phyloP scores from a whole-genome alignment of 2,888 invertebrate species.

The Ochropleura plecta region DNA sequence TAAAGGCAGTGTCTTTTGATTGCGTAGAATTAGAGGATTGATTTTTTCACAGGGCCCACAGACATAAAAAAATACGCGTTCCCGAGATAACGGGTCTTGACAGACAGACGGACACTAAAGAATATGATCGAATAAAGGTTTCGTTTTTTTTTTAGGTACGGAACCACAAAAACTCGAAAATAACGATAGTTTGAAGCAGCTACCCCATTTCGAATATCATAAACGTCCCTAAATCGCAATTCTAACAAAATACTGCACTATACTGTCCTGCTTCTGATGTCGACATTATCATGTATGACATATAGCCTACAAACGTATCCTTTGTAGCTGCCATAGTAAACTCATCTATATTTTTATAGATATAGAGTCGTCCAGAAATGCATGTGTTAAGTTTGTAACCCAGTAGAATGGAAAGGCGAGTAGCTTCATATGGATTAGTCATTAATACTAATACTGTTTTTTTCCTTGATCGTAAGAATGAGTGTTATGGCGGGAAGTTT shows the following conservation, averaged over 20 bases:
- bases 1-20: too few relatives aligned
- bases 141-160: too few relatives aligned
- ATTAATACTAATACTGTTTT: conserved; percentile 52
- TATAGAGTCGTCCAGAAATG: background rate
- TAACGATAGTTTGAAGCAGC: conserved; percentile 29
- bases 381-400: conserved; percentile 7
- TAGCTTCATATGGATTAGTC: conserved; percentile 40
- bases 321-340: background rate
- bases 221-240: conserved; percentile 39
- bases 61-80: too few relatives aligned
- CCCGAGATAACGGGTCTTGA: too few relatives aligned
- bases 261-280: conserved; percentile 59
- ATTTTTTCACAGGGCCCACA: too few relatives aligned
- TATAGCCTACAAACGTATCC: conserved; percentile 39
- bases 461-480: conserved; percentile 57
- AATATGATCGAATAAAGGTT: too few relatives aligned
- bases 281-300: conserved; percentile 59
- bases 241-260: conserved; percentile 65
- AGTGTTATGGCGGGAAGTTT: conserved; percentile 38
- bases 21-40: too few relatives aligned
- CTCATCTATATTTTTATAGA: accelerated
- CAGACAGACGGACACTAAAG: too few relatives aligned
- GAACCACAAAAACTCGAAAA: background rate
- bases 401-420: conserved; percentile 27
- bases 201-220: conserved; percentile 26